phyloP scores from a whole-genome alignment of 2,113 vertebrate genomes.

The Rostratula benghalensis region DNA sequence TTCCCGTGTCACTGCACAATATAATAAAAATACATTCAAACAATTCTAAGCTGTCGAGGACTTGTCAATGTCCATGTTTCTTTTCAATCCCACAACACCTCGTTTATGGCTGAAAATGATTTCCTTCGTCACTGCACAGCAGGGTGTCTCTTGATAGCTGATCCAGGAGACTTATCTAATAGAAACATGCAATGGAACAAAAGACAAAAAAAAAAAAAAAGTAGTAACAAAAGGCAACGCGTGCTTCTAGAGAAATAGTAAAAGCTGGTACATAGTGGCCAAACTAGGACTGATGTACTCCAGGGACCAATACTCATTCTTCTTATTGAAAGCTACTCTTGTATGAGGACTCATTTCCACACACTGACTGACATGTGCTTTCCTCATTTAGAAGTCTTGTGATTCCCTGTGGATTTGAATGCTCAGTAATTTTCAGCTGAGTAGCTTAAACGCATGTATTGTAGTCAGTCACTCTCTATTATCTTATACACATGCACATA shows the following conservation, averaged over 20 bases:
- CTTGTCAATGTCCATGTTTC: not conserved
- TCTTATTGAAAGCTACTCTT: conserved; percentile 40
- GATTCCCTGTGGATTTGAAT: conserved; percentile 53
- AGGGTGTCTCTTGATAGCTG: not conserved
- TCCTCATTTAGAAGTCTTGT: conserved; percentile 44
- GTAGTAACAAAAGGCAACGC: not conserved
- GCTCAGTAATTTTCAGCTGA: conserved; percentile 48
- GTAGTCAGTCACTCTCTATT: conserved; percentile 54
- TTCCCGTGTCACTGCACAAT: not conserved
- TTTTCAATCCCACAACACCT: conserved; percentile 28
- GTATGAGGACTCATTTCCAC: conserved; percentile 6
- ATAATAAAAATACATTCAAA: not conserved
- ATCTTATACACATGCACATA: conserved; percentile 15
- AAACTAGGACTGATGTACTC: conserved; percentile 23
- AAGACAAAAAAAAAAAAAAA: conserved; percentile 51
- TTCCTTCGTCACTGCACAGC: conserved; percentile 25
- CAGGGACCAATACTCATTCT: conserved; percentile 31
- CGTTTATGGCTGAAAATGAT: conserved; percentile 47
- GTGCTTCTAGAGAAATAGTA: conserved; percentile 14
- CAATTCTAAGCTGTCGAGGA: not conserved
- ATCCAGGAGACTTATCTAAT: conserved; percentile 27
- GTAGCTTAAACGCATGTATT: conserved; percentile 28
- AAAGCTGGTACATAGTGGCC: conserved; percentile 34
- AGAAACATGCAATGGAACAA: conserved; percentile 41
- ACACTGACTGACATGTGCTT: conserved; percentile 6